phyloP scores from a whole-genome alignment of 2,797 vertebrate species.

The Peromyscus nudipes region DNA sequence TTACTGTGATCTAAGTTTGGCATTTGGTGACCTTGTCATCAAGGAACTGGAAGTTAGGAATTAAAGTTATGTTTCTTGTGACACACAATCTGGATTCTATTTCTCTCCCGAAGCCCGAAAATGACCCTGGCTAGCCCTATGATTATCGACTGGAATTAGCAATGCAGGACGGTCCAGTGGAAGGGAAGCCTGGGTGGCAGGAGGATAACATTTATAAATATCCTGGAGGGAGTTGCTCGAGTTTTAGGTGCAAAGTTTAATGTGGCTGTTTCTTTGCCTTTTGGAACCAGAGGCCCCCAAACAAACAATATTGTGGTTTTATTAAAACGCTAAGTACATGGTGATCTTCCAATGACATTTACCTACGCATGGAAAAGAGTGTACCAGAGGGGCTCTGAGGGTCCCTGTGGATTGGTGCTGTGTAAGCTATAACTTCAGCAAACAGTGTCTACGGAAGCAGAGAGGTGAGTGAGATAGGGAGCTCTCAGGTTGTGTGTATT shows the following conservation, averaged over 20 bases:
- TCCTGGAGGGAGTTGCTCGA: slow-evolving; percentile 70
- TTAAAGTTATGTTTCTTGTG: slow-evolving; percentile 83
- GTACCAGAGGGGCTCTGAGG: slow-evolving; percentile 33
- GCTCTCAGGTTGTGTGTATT: slow-evolving; percentile 30
- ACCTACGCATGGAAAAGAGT: slow-evolving; percentile 73
- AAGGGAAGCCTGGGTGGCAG: slow-evolving; percentile 70
- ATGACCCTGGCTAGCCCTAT: slow-evolving; percentile 80
- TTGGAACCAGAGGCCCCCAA: slow-evolving; percentile 66
- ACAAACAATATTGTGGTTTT: slow-evolving; percentile 75
- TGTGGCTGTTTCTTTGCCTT: slow-evolving; percentile 70
- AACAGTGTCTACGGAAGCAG: slow-evolving; percentile 68
- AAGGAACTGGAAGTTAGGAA: slow-evolving; percentile 82
- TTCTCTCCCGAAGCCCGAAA: slow-evolving; percentile 80
- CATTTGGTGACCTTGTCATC: slow-evolving; percentile 82
- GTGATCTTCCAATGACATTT: slow-evolving; percentile 83
- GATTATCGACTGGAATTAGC: slow-evolving; percentile 84
- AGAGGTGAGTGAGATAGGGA: slow-evolving; percentile 67
- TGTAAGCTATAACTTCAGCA: slow-evolving; percentile 73
- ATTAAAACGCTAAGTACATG: slow-evolving; percentile 82
- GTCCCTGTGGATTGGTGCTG: slow-evolving; percentile 65
- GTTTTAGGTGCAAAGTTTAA: slow-evolving; percentile 76
- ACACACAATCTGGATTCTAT: slow-evolving; percentile 85
- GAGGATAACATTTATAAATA: slow-evolving; percentile 73
- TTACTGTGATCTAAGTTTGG: slow-evolving; percentile 82
- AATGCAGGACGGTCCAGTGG: slow-evolving; percentile 52